These are phyloP conservation scores for Scaptomyza cyrtandrae DNA, from an alignment of 2,888 invertebrate species.

Conservation along the genomic window DNA sequence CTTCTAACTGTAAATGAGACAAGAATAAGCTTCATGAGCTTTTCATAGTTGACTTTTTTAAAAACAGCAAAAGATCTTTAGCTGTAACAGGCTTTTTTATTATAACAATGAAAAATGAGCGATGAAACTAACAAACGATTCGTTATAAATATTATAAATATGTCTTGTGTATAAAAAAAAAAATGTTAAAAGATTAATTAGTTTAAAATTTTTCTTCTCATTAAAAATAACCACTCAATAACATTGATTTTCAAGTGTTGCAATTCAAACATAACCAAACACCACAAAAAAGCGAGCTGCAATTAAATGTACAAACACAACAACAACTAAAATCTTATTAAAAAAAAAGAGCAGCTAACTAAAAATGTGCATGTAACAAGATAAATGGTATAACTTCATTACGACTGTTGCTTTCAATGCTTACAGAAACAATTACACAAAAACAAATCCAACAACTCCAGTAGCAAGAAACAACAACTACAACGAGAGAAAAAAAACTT, in stretches of 20 bases:
- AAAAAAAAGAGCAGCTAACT: conserved; percentile 37
- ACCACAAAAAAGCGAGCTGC: neutral
- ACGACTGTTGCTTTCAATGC: conserved; percentile 21
- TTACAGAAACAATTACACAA: conserved; percentile 53
- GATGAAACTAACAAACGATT: too few species aligned
- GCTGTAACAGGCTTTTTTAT: too few species aligned
- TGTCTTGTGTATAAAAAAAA: too few species aligned
- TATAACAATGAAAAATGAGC: too few species aligned
- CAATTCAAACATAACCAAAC: neutral
- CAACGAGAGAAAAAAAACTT: conserved; percentile 22
- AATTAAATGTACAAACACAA: conserved; percentile 37
- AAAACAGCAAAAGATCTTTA: neutral
- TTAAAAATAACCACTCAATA: too few species aligned
- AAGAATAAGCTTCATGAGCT: conserved; percentile 12
- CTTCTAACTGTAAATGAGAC: conserved; percentile 12
- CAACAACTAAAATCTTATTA: conserved; percentile 25
- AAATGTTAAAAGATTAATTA: too few species aligned
- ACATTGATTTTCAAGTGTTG: neutral
- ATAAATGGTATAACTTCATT: conserved; percentile 51
- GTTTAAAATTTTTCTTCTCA: too few species aligned
- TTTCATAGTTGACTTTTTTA: neutral
- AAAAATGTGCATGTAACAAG: conserved; percentile 45
- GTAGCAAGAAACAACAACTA: conserved; percentile 1
- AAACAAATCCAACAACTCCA: conserved; percentile 38
- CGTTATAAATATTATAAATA: too few species aligned